Base-by-base conservation (phyloP, 92 coral and sea anemone genomes). In the Zoanthus sansibaricus region DNA sequence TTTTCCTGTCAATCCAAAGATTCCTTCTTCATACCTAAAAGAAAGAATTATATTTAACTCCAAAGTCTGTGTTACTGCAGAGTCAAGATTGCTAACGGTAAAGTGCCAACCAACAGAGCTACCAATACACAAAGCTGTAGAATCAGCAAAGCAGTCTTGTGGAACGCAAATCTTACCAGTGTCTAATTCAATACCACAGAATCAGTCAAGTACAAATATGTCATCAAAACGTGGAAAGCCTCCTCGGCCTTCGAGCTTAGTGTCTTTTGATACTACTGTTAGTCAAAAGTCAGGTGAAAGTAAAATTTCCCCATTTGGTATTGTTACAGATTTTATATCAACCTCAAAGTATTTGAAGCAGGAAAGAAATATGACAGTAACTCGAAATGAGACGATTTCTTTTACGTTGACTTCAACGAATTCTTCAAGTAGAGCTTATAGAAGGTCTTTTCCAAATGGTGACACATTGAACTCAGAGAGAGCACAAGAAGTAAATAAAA, bases 41-140 rank as follows among this genome's bases (percentile, higher is more conserved):
- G 85, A 80, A 68, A 80, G 74, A 47, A 80, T 80, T 80, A 15
- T 80, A 13, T 17, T 80, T 13, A 80, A 46, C 12, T 80, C 85
- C 3, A 46, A 71, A 13, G 85, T 80, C 51, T 25, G 20, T 2
- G 25, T 80, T 80, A 61, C 46, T 17, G 47, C 59, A 44, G 85
- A 49, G 45, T 45, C 85, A 44, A 72, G 17, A 45, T 25, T 11
- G 31, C 7, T 80, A 56, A 80, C 18, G 5, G 52, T 80, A 44
- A 47, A 72, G 14, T 66, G 75, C 55, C 55, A 7, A 49, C 55
- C 55, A 49, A 5, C 55, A 49, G 55, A 49, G 55, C 21, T 62
- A 18, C 42, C 21, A n/a, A 21, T 47, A 15, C 46, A 67, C 44
- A 25, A 21, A 13, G 75, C 75, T 9, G 15, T 80, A 0, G 46